These are phyloP conservation scores for Poecilobothrus nobilitatus DNA, from an alignment of 2,888 invertebrate genomes.

Conservation along the genomic window DNA sequence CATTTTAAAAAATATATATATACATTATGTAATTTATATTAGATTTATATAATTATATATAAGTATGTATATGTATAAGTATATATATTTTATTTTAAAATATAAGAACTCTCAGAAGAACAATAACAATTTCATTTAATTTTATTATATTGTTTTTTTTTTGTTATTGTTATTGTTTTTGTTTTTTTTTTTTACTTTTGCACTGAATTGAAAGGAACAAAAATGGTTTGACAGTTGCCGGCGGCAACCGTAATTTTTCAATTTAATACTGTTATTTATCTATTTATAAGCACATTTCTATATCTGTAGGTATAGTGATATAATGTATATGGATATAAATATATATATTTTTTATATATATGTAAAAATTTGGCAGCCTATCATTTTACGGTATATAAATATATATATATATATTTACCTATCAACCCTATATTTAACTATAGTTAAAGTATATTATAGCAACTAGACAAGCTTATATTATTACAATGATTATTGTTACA, in stretches of 20 bases:
- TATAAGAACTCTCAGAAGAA: background rate
- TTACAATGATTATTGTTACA: background rate
- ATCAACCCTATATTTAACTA: no score
- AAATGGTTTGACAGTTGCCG: constrained; percentile 1
- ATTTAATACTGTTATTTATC: background rate
- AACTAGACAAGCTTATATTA: background rate
- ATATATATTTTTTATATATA: no score
- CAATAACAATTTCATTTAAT: background rate
- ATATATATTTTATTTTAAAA: no score
- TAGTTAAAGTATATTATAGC: no score
- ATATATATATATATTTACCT: no score
- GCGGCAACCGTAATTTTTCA: background rate
- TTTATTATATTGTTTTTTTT: background rate
- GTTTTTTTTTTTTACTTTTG: background rate
- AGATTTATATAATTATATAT: no score
- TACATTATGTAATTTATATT: background rate
- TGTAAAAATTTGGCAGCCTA: no score
- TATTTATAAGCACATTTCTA: no score
- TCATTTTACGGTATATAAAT: no score
- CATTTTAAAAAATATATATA: background rate
- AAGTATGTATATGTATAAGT: no score
- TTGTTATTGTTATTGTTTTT: background rate
- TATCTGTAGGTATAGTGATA: no score
- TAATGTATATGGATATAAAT: no score
- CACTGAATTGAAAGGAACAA: background rate